Evolutionary conservation across 2,797 vertebrate species (phyloP).

Genomic region (Danio tinwini): DNA sequence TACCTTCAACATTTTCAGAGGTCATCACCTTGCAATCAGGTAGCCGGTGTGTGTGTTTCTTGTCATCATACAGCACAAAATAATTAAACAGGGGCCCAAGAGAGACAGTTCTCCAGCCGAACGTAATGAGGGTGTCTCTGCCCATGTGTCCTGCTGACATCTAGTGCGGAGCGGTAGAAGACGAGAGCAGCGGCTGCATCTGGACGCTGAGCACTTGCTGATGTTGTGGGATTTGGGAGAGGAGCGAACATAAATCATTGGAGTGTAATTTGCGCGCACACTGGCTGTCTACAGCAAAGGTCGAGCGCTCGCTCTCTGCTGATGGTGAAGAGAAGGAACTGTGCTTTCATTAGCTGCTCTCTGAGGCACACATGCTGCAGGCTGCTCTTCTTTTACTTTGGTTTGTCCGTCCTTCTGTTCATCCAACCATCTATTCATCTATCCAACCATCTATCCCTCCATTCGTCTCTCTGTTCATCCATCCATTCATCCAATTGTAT

Average conservation of each 20-base stretch:
- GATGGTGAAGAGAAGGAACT: constrained; percentile 15
- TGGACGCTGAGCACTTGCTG: constrained; percentile 41
- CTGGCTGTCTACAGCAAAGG: constrained; percentile 53
- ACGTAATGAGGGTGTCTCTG: constrained; percentile 39
- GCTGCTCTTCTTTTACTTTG: constrained; percentile 43
- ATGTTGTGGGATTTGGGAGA: constrained; percentile 55
- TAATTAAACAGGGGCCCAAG: constrained; percentile 32
- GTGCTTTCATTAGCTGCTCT: constrained; percentile 44
- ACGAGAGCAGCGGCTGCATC: constrained; percentile 10
- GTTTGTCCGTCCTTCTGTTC: constrained; percentile 19
- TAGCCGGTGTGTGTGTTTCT: constrained; percentile 10
- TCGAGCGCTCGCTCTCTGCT: constrained; percentile 38
- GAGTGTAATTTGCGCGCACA: constrained; percentile 52
- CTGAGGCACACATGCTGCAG: constrained; percentile 19
- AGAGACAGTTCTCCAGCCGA: constrained; percentile 19
- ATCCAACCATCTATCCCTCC: background rate
- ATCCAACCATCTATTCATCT: background rate
- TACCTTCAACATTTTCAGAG: constrained; percentile 14
- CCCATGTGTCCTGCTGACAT: constrained; percentile 25
- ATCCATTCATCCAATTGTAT: background rate
- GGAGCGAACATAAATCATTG: constrained; percentile 60
- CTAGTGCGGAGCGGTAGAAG: constrained; percentile 6
- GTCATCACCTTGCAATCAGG: constrained; percentile 18
- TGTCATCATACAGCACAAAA: constrained; percentile 29
- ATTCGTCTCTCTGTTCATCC: background rate